A percentile compares a stretch with the other conserved stretches of the same genome.
Conservation (phyloP, 2,113 vertebrate genomes). For the Apaloderma vittatum region DNA sequence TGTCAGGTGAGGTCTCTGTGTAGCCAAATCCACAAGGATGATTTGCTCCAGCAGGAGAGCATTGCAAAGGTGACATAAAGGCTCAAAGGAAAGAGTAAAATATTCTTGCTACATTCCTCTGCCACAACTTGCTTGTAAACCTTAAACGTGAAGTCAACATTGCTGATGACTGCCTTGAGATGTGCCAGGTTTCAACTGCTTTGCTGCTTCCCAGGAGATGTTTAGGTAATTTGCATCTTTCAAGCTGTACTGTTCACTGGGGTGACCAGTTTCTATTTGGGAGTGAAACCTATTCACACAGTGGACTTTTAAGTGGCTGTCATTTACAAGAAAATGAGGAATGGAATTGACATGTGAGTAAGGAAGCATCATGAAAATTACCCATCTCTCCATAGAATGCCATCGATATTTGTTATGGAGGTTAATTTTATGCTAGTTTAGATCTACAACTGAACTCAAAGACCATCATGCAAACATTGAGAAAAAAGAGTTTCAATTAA, state of each 20-base stretch:
- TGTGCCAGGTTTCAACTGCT: background rate
- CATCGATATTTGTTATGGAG: background rate
- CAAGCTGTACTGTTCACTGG: background rate
- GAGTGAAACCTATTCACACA: background rate
- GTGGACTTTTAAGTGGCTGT: background rate
- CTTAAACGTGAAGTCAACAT: slow-evolving; percentile 77
- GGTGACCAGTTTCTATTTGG: background rate
- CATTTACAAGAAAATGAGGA: background rate
- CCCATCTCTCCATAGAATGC: background rate
- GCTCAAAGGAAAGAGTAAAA: slow-evolving; percentile 82
- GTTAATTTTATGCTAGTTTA: background rate
- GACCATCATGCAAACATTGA: slow-evolving; percentile 1
- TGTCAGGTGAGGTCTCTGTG: slow-evolving; percentile 43
- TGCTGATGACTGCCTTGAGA: slow-evolving; percentile 31
- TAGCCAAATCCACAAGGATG: slow-evolving; percentile 71
- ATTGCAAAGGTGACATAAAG: slow-evolving; percentile 75
- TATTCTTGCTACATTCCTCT: slow-evolving; percentile 60
- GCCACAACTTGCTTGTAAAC: slow-evolving; percentile 74
- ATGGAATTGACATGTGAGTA: background rate
- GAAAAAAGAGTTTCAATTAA: slow-evolving; percentile 11
- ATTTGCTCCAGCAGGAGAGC: slow-evolving; percentile 51
- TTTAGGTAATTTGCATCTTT: background rate
- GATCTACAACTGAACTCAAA: background rate
- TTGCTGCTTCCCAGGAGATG: background rate
- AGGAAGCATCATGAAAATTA: background rate